These are phyloP conservation scores for Daktulosphaira vitifoliae DNA, from an alignment of 1,140 invertebrate species.

Conservation along the genomic window DNA sequence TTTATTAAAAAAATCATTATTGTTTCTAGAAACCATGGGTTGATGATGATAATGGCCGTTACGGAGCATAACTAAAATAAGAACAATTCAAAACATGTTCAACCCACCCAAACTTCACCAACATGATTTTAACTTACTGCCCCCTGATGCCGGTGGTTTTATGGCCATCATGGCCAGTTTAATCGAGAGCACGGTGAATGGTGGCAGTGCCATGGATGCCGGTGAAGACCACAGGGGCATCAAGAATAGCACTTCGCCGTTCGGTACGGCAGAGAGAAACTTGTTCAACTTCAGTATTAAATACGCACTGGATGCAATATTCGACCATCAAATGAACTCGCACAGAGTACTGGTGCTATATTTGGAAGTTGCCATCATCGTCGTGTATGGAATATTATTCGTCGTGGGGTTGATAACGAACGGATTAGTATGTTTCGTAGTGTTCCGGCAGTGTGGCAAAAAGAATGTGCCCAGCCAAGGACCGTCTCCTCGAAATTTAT, in stretches of 20 bases:
- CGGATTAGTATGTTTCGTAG: conserved; percentile 43
- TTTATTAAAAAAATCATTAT: too few species aligned
- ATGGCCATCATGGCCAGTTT: conserved; percentile 6
- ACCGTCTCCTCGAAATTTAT: conserved; percentile 50
- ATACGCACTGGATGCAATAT: conserved; percentile 17
- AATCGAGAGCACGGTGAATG: conserved; percentile 8
- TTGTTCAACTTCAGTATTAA: conserved; percentile 25
- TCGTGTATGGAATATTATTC: conserved; percentile 38
- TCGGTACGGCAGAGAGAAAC: not conserved
- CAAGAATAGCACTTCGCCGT: not conserved
- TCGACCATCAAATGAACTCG: conserved; percentile 22
- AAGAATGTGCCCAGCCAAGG: conserved; percentile 42
- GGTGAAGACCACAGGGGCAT: not conserved
- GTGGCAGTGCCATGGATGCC: not conserved
- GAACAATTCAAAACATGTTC: conserved; percentile 25
- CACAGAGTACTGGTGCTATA: conserved; percentile 35
- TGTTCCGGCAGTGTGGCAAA: conserved; percentile 43
- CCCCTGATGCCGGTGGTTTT: not conserved
- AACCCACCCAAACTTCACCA: conserved; percentile 27
- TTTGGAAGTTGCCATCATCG: conserved; percentile 38
- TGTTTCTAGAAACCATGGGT: too few species aligned
- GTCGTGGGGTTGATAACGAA: conserved; percentile 41
- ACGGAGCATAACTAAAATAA: too few species aligned
- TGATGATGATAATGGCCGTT: too few species aligned
- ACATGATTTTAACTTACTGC: conserved; percentile 12